Base-by-base conservation (phyloP, 2,888 invertebrate genomes). In the Xylota sylvarum region DNA sequence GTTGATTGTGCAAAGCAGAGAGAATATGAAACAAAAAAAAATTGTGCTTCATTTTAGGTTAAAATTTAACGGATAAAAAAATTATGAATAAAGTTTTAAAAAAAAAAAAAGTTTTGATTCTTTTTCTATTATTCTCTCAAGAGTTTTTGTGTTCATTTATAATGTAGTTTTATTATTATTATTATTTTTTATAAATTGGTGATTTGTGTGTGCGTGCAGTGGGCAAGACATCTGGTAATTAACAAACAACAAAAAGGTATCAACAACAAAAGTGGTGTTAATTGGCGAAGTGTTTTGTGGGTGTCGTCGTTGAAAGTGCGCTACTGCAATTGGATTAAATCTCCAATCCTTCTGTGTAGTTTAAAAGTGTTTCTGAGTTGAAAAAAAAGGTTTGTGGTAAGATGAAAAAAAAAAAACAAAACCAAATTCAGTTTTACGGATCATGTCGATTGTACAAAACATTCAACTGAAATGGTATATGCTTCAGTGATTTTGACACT, bases 201-300 rank as follows among this genome's bases (percentile, higher is more conserved):
- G 85, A 85, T 60, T 69, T 76, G 84, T 77, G 86, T 73, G 86
- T 82, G 86, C 76, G 86, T 72, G 77, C 35, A 50, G 79, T 84
- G 46, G 72, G 35, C 14, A 30, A 72, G 65, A 48, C 19, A 56
- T 60, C 30, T 50, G 78, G 50, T 69, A 60, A 58, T 50, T 1
- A 23, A 23, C 23, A 23, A 23, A 23, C 5, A 32, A 2, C 14
- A 69, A 30, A 30, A 27, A 72, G 50, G 32, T 17, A 17, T 30
- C 48, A n/a, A 32, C 19, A 19, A 12, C 37, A 30, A 70, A 27
- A 60, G 60, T 72, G 50, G 23, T 55, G 35, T 50, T 52, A 14
- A 17, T 52, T 40, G 50, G 67, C 6, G 32, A 23, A 46, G 67
- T 74, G 81, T 76, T 56, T 46, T 62, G 37, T 67, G 58, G 73